phyloP scores from a whole-genome alignment of 1,140 invertebrate genomes.

The Zelostemma sp. region DNA sequence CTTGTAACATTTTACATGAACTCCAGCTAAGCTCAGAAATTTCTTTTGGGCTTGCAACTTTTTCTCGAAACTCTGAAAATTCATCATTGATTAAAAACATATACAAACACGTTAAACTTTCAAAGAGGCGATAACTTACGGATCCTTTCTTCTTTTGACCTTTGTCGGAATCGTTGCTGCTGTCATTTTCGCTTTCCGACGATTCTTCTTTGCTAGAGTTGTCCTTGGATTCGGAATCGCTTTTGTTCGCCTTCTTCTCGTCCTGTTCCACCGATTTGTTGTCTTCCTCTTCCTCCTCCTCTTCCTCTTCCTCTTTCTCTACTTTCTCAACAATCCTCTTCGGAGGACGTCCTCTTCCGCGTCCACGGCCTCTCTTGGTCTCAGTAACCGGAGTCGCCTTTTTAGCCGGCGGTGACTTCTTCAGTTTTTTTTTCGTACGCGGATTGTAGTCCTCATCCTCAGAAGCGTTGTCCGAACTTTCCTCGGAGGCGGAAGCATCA shows the following conservation, averaged over 20 bases:
- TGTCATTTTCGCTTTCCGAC: conserved; percentile 26
- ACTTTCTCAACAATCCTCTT: conserved; percentile 28
- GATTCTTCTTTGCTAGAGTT: conserved; percentile 30
- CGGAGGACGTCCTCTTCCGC: conserved; percentile 35
- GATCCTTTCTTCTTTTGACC: conserved; percentile 21
- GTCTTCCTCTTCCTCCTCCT: conserved; percentile 30
- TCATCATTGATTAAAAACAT: conserved; percentile 7
- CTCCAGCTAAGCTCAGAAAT: conserved; percentile 56
- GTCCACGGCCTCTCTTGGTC: conserved; percentile 37
- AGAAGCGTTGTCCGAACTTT: conserved; percentile 53
- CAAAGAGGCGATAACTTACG: background rate
- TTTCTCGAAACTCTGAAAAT: conserved; percentile 32
- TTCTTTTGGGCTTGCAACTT: conserved; percentile 55
- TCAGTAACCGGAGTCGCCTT: conserved; percentile 39
- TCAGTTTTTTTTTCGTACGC: conserved; percentile 51
- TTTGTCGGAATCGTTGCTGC: conserved; percentile 28
- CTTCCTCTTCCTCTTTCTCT: conserved; percentile 33
- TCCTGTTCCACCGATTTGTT: conserved; percentile 5
- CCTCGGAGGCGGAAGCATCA: conserved; percentile 50
- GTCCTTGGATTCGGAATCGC: conserved; percentile 17
- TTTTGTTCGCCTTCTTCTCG: conserved; percentile 8
- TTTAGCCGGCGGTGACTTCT: conserved; percentile 37
- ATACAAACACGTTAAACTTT: conserved; percentile 8
- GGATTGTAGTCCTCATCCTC: conserved; percentile 61
- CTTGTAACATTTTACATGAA: conserved; percentile 53